Conservation (phyloP, 2,888 invertebrate genomes). For the Chaetoderma sp. region DNA sequence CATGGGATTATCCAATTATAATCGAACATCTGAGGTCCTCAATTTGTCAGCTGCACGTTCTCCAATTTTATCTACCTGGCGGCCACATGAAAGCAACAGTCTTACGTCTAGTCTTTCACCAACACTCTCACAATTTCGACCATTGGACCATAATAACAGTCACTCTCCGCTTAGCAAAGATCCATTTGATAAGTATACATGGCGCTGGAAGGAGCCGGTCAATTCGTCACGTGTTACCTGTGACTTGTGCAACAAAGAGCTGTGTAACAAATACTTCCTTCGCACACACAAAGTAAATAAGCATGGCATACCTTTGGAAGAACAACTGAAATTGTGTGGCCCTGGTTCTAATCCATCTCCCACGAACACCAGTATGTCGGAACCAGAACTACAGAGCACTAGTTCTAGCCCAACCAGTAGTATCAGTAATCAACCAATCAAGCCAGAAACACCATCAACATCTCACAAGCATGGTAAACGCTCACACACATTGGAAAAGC, state of each 20-base stretch:
- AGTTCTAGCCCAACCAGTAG: conserved; percentile 57
- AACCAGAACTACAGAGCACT: conserved; percentile 54
- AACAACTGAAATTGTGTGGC: conserved; percentile 46
- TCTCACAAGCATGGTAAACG: conserved; percentile 17
- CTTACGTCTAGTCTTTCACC: too few relatives aligned
- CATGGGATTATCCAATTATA: not conserved
- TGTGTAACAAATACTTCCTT: conserved; percentile 69
- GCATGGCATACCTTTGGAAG: conserved; percentile 65
- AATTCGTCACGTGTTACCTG: conserved; percentile 64
- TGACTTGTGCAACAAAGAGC: conserved; percentile 68
- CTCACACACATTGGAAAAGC: conserved; percentile 26
- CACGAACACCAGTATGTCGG: conserved; percentile 48
- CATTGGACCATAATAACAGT: not conserved
- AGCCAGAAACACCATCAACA: conserved; percentile 41
- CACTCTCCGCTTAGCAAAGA: conserved; percentile 33
- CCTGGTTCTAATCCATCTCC: conserved; percentile 43
- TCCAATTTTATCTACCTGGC: not conserved
- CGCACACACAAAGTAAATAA: conserved; percentile 68
- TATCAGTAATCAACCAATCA: conserved; percentile 41
- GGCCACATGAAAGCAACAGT: not conserved
- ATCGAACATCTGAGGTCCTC: conserved; percentile 19
- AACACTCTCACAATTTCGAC: not conserved
- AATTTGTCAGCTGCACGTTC: not conserved
- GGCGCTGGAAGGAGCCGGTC: conserved; percentile 65
- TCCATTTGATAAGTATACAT: conserved; percentile 46